Evolutionary conservation across 2,888 invertebrate genomes (phyloP), one percentile per base, ranked within the genome.

Genomic region (Tupiocoris notatus): DNA sequence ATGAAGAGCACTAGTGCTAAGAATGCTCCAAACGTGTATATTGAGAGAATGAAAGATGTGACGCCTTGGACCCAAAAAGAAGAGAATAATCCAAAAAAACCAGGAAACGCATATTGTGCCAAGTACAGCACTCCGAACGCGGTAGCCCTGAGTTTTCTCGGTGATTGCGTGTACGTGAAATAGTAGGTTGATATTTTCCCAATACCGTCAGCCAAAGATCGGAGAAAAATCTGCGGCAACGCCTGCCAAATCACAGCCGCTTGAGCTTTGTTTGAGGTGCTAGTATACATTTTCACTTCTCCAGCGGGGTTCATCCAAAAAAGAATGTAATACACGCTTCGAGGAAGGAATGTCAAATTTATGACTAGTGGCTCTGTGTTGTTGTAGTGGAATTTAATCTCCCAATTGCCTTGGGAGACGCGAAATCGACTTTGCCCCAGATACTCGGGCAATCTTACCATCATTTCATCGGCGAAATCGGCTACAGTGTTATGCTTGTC

Each of bases 121-220:
- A 73, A 73, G 17, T 62, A 73, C 17, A 73, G 63, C 17, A 73
- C 73, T 62, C 73, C 73, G 20, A 73, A 73, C 7, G 73, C 73
- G n/a, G 73, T 73, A 1, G 73, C 73, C 6, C 73, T 7, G 1
- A 73, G 56, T 18, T 73, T 73, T 16, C 73, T 25, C 21, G 73
- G 73, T 1, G 73, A 62, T 18, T 73, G 73, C 9, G 73, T 73
- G 73, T 73, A 73, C 0, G 73, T 73, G 62, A 73, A 73, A 18
- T 57, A 73, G 54, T 73, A 73, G 7, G 73, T 73, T 1, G 73
- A 73, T 57, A 73, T 73, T 73, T 73, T 73, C 18, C 73, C 73
- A 21, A 73, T 73, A 7, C 73, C 73, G 56, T 73, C 73, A 1
- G 73, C 73, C 1, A 73, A 39, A 21, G 62, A 73, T 9, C 73